Conservation (phyloP, 2,113 vertebrate species). For the Chunga burmeisteri region DNA sequence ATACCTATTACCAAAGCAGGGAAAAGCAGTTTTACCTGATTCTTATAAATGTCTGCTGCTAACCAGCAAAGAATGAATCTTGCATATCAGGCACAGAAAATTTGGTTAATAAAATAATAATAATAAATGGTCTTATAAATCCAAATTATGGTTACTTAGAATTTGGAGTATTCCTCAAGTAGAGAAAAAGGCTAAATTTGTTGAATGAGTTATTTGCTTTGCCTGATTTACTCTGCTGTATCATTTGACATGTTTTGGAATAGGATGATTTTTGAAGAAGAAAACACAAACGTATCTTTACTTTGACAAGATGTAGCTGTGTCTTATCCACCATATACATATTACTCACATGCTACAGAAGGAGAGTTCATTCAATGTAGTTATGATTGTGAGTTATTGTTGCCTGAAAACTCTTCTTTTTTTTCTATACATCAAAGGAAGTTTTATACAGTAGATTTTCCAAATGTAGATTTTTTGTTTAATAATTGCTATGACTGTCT, state of each 20-base stretch:
- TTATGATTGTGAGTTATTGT: background rate
- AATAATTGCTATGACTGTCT: background rate
- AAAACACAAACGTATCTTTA: background rate
- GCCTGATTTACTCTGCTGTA: background rate
- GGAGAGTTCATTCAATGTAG: background rate
- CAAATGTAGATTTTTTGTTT: background rate
- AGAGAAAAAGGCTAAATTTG: background rate
- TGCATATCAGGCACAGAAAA: background rate
- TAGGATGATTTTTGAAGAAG: background rate
- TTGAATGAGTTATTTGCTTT: background rate
- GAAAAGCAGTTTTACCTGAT: background rate
- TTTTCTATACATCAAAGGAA: background rate
- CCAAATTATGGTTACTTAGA: background rate
- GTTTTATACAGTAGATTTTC: background rate
- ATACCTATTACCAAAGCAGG: background rate
- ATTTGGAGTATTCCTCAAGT: background rate
- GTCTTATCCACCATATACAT: background rate
- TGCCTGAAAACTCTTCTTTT: background rate
- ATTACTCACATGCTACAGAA: background rate
- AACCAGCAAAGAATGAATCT: background rate
- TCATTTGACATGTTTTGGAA: background rate
- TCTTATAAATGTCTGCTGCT: background rate
- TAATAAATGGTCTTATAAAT: background rate
- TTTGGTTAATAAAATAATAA: background rate
- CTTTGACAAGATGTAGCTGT: background rate